A percentile compares a stretch with the other conserved stretches of the same genome.
phyloP scores from a whole-genome alignment of 1,140 invertebrate species.

The Cydia fagiglandana region DNA sequence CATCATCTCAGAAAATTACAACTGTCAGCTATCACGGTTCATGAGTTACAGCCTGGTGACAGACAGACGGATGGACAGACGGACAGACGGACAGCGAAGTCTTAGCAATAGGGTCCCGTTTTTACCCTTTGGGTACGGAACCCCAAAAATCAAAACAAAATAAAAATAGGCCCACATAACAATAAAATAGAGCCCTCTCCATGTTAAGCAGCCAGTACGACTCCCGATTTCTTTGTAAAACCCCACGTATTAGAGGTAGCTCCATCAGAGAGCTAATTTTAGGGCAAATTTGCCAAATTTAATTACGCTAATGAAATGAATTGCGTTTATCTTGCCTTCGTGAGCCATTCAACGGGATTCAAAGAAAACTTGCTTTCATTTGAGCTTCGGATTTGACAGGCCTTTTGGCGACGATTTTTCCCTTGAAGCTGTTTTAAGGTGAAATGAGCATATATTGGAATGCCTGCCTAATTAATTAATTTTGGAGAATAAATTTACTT shows the following conservation, averaged over 20 bases:
- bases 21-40: no score
- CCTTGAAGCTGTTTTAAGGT: background rate
- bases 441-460: background rate
- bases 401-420: conserved; percentile 3
- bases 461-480: no score
- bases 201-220: conserved; percentile 36
- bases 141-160: no score
- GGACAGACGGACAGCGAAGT: no score
- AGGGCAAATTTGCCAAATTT: conserved; percentile 62
- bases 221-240: conserved; percentile 59
- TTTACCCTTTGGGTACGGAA: no score
- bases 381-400: background rate
- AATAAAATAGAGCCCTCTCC: conserved; percentile 35
- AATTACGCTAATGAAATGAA: conserved; percentile 67
- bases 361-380: conserved; percentile 45
- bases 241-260: conserved; percentile 55
- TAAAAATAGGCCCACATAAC: no score
- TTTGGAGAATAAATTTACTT: no score
- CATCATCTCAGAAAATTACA: no score
- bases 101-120: no score
- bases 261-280: conserved; percentile 62
- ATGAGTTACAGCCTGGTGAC: no score
- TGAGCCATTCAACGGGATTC: conserved; percentile 45
- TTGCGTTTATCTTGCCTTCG: conserved; percentile 54
- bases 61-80: no score